Evolutionary conservation across 2,113 vertebrate genomes (phyloP).

Genomic region (Marmota monax): DNA sequence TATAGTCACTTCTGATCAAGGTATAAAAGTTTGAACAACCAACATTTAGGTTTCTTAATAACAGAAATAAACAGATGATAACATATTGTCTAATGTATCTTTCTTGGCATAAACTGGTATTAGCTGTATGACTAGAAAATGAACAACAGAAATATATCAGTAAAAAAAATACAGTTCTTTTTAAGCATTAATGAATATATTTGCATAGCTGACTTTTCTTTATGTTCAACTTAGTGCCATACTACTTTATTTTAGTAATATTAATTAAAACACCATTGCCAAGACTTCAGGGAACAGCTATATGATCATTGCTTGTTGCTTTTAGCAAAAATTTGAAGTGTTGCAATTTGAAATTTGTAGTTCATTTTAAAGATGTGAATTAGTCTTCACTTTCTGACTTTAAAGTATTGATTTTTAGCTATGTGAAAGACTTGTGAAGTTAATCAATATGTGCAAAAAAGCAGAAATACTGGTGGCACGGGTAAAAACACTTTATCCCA

Average conservation of each 20-base stretch:
- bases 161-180: background rate
- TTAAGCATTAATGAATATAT: slow-evolving; percentile 24
- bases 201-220: slow-evolving; percentile 1
- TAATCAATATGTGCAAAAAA: slow-evolving; percentile 38
- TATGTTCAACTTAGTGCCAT: background rate
- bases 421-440: slow-evolving; percentile 39
- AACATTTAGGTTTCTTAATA: background rate
- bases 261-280: slow-evolving; percentile 24
- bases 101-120: background rate
- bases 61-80: background rate
- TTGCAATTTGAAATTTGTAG: slow-evolving; percentile 15
- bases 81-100: background rate
- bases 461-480: background rate
- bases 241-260: background rate
- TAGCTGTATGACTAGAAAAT: background rate
- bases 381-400: slow-evolving; percentile 51
- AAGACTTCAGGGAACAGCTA: background rate
- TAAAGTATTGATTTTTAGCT: slow-evolving; percentile 41
- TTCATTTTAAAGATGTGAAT: slow-evolving; percentile 57
- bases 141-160: background rate
- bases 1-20: slow-evolving; percentile 25
- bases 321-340: background rate
- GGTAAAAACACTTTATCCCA: background rate
- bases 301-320: slow-evolving; percentile 1
- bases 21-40: slow-evolving; percentile 6